phyloP scores from a whole-genome alignment of 92 coral and sea anemone genomes.

The Palythoa grandiflora region DNA sequence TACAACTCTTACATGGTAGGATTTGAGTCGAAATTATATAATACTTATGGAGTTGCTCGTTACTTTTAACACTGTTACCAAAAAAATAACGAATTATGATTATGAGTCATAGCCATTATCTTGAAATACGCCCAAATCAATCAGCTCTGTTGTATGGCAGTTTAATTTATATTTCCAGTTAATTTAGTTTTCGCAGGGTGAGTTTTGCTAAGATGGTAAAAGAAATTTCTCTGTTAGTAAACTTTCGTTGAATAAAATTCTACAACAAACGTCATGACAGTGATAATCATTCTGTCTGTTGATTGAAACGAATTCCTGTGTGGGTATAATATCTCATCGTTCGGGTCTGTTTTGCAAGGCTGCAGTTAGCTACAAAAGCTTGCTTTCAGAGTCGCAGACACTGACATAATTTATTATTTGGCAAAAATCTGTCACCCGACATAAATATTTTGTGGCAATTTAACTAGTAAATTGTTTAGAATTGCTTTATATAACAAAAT shows the following conservation, averaged over 20 bases:
- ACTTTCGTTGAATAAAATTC: no score
- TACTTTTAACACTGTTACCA: not conserved
- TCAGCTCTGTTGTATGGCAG: not conserved
- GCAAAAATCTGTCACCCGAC: no score
- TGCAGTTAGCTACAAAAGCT: not conserved
- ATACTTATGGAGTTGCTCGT: not conserved
- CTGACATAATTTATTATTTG: no score
- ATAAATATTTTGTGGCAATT: no score
- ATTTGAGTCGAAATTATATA: not conserved
- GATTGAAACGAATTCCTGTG: not conserved
- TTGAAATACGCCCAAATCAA: conserved; percentile 9
- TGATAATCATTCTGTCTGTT: not conserved
- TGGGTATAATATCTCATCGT: not conserved
- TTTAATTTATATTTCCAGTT: not conserved
- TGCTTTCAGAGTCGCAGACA: not conserved
- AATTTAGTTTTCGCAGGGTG: not conserved
- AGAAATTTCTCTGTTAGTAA: no score
- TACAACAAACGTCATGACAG: not conserved
- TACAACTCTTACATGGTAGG: conserved; percentile 97
- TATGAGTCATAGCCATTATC: not conserved
- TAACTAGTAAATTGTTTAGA: no score
- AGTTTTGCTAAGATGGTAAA: no score
- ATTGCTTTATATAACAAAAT: no score
- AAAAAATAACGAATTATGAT: not conserved
- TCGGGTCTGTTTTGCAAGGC: not conserved